Conservation (phyloP, 2,888 invertebrate species). For the Ornithoptera priamus region DNA sequence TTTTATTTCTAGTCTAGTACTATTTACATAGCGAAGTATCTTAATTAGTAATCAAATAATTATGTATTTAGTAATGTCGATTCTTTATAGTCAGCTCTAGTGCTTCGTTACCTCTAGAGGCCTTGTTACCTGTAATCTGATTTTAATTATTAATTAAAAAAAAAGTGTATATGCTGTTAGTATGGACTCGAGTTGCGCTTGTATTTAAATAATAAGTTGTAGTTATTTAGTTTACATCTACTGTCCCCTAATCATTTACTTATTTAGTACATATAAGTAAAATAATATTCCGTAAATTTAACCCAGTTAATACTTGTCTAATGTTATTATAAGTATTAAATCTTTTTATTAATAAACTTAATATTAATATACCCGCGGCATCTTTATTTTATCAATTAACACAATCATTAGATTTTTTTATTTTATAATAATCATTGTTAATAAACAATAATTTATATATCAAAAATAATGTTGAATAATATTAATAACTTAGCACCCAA, state of each 20-base stretch:
- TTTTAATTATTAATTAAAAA: neutral
- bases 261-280: constrained; percentile 2
- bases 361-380: neutral
- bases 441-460: neutral
- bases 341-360: neutral
- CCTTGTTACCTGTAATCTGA: neutral
- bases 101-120: neutral
- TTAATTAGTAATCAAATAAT: neutral
- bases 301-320: neutral
- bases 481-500: constrained; percentile 2
- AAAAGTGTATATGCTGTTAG: neutral
- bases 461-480: constrained; percentile 10
- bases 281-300: neutral
- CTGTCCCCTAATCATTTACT: neutral
- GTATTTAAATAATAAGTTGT: neutral
- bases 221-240: neutral
- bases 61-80: neutral
- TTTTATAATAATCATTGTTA: too few relatives aligned
- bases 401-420: too few relatives aligned
- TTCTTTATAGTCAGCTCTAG: neutral
- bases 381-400: neutral
- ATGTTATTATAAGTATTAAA: neutral
- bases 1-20: constrained; percentile 31
- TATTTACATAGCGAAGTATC: constrained; percentile 11
- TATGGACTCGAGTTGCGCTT: neutral